Conservation (phyloP, 2,797 vertebrate genomes). For the Enoplosus armatus region DNA sequence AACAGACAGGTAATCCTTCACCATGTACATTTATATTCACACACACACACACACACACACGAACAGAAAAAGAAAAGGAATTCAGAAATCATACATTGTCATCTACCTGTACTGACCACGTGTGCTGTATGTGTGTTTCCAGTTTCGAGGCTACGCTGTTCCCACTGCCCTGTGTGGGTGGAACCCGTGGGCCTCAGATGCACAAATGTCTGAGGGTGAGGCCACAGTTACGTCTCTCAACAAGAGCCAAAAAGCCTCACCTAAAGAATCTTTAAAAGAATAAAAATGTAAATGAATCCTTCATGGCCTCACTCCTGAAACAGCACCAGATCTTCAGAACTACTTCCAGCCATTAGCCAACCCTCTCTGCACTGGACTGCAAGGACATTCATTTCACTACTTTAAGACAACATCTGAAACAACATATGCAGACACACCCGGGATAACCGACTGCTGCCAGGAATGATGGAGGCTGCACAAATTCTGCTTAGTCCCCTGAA, state of each 20-base stretch:
- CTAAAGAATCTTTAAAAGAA: constrained; percentile 56
- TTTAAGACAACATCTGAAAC: not conserved
- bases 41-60: no score
- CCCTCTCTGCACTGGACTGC: not conserved
- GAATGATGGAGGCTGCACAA: not conserved
- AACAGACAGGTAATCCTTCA: constrained; percentile 80
- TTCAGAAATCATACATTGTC: not conserved
- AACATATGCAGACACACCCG: not conserved
- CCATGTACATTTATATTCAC: not conserved
- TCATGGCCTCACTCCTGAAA: not conserved
- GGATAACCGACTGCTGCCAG: not conserved
- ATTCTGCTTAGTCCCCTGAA: not conserved
- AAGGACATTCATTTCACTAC: not conserved
- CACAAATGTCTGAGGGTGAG: constrained; percentile 58
- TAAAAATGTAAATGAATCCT: constrained; percentile 10
- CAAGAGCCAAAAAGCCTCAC: constrained; percentile 68
- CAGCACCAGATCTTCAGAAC: not conserved
- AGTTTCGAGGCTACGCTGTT: constrained; percentile 82
- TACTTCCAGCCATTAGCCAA: no score
- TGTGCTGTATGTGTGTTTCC: constrained; percentile 27
- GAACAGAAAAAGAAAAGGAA: not conserved
- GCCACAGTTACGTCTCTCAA: constrained; percentile 55
- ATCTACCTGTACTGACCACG: not conserved
- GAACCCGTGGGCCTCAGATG: constrained; percentile 76
- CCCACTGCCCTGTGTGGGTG: constrained; percentile 81